Percentiles rank a stretch among this genome's conserved stretches.
These are phyloP conservation scores for Galeopterus variegatus DNA, from an alignment of 2,113 vertebrate genomes.

Conservation along the genomic window DNA sequence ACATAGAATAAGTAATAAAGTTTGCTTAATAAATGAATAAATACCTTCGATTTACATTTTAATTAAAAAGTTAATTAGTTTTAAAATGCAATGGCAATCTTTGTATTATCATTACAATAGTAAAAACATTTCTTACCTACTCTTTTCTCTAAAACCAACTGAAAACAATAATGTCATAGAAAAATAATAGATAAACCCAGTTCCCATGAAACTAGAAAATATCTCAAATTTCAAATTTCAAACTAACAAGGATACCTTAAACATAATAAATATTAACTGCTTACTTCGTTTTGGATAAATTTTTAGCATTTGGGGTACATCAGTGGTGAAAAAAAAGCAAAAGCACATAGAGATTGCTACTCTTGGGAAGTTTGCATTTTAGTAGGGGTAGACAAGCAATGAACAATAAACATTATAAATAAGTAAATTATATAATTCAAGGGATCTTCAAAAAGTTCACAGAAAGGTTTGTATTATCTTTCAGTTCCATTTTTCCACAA, in stretches of 20 bases:
- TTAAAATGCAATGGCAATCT: background rate
- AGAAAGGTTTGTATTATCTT: no score
- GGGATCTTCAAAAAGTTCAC: no score
- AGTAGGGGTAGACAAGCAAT: background rate
- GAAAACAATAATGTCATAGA: background rate
- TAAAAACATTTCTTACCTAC: background rate
- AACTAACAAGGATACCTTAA: background rate
- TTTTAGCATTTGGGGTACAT: background rate
- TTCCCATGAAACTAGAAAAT: background rate
- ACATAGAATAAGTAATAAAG: background rate
- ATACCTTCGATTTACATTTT: background rate
- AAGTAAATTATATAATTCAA: background rate
- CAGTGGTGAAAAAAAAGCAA: background rate
- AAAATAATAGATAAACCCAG: background rate
- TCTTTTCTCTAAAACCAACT: background rate
- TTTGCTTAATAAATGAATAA: background rate
- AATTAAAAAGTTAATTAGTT: background rate
- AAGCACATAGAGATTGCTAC: background rate
- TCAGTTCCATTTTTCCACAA: no score
- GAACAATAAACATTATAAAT: background rate
- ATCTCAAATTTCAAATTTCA: background rate
- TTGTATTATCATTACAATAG: background rate
- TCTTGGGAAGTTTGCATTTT: background rate
- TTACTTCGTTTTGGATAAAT: background rate
- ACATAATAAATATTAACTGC: background rate